Evolutionary conservation across 1,140 invertebrate genomes (phyloP).

Genomic region (Latrodectus geometricus): DNA sequence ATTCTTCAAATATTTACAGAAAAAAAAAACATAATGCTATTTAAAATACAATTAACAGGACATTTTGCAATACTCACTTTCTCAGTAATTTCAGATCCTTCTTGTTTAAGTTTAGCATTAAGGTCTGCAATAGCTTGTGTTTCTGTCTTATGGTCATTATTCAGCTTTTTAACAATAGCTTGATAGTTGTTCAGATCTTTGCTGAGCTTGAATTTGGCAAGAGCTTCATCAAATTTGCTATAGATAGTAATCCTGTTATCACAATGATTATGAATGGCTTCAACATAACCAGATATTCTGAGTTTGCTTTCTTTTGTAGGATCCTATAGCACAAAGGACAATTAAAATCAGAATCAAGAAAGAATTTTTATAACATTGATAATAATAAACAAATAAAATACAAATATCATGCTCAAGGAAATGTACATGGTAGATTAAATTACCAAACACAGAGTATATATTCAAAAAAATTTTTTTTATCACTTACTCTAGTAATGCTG

Average conservation of each 20-base stretch:
- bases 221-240: slow-evolving; percentile 76
- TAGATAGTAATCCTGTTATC: slow-evolving; percentile 76
- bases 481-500: slow-evolving; percentile 77
- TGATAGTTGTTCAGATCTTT: slow-evolving; percentile 75
- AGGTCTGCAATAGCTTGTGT: slow-evolving; percentile 74
- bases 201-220: slow-evolving; percentile 75
- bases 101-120: slow-evolving; percentile 74
- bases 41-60: not conserved
- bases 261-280: slow-evolving; percentile 74
- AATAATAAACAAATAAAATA: no score
- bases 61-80: slow-evolving; percentile 66
- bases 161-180: slow-evolving; percentile 74
- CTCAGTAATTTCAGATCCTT: slow-evolving; percentile 76
- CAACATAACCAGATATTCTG: slow-evolving; percentile 69
- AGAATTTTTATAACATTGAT: no score
- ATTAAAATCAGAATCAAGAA: not conserved
- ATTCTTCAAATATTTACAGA: no score
- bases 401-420: no score
- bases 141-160: slow-evolving; percentile 76
- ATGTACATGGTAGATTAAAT: no score
- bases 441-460: no score
- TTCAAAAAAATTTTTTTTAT: no score
- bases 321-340: slow-evolving; percentile 28
- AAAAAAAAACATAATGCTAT: not conserved
- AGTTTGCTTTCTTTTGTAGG: slow-evolving; percentile 61